Base-by-base conservation (phyloP, 2,888 invertebrate genomes). In the Orthosia gracilis region DNA sequence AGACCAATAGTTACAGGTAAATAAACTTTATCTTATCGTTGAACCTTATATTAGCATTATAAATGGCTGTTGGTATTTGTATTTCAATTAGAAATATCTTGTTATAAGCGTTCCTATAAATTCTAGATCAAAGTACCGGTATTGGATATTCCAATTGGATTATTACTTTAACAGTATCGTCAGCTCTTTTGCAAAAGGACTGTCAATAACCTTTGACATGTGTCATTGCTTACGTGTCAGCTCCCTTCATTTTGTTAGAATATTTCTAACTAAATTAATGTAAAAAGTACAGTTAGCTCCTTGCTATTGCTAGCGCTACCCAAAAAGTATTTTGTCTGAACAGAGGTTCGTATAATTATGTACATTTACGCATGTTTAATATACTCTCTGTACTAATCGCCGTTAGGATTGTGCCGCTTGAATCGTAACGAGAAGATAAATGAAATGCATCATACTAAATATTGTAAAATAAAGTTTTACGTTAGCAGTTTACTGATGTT, bases 201-300 rank as follows among this genome's bases (percentile, higher is more conserved):
- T 95, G 95, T 95, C 95, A 96, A 93, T 96, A 96, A 96, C 96
- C 96, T 96, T 95, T 96, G 96, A 96, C 96, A 96, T 96, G 95
- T 96, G 96, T 96, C 96, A 96, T 90, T 96, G 96, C 96, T 94
- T 96, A 96, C 96, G 96, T 96, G 96, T 96, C 96, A 93, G 91
- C 91, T 87, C 80, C 89, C 91, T 90, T 91, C 91, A 92, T 92
- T 93, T 92, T 91, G 91, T 91, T 84, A 77, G 87, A 82, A 84
- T 82, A 84, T 83, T 88, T 88, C 76, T 76, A 74, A 84, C 72
- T 82, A 83, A 84, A 85, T 76, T 81, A 18, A 26, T 50, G 69
- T 67, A 74, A 63, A 76, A 76, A 80, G 58, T 71, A 52, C 64
- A 23, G 65, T 61, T 73, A 73, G 23, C 67, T 62, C 26, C 69